A percentile compares a stretch with the other conserved stretches of the same genome.
Conservation (phyloP, 2,888 invertebrate species). For the Hymenopus coronatus region DNA sequence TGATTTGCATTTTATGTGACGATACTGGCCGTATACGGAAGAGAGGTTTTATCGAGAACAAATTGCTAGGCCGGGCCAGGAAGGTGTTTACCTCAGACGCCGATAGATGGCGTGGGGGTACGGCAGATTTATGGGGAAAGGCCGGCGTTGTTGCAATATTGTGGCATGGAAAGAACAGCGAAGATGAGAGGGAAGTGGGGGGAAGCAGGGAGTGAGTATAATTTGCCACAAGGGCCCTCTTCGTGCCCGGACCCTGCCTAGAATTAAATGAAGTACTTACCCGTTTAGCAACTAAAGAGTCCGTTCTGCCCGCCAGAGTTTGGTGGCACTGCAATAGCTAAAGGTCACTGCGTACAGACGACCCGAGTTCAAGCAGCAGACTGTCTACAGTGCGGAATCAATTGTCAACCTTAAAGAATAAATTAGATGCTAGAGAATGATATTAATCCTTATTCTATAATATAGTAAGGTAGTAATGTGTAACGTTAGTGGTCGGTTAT, state of each 20-base stretch:
- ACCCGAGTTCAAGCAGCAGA: background rate
- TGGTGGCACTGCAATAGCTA: background rate
- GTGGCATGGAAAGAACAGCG: background rate
- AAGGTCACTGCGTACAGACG: background rate
- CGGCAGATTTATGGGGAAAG: background rate
- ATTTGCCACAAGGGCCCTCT: constrained; percentile 19
- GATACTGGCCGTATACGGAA: background rate
- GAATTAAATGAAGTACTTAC: constrained; percentile 9
- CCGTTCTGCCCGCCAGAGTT: background rate
- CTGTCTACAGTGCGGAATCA: too few species aligned
- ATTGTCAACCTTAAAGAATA: too few species aligned
- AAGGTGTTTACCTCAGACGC: background rate
- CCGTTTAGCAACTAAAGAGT: background rate
- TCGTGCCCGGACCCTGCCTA: background rate
- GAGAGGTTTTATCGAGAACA: background rate
- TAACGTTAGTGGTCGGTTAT: too few species aligned
- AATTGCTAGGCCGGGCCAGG: background rate
- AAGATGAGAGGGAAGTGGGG: background rate
- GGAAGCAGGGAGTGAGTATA: background rate
- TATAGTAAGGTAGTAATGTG: too few species aligned
- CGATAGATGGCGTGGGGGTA: background rate
- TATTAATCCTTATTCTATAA: too few species aligned
- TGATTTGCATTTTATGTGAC: background rate
- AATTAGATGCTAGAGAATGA: too few species aligned
- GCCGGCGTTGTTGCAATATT: background rate